These are phyloP conservation scores for Eupithecia insigniata DNA, from an alignment of 2,888 invertebrate genomes.

Conservation along the genomic window DNA sequence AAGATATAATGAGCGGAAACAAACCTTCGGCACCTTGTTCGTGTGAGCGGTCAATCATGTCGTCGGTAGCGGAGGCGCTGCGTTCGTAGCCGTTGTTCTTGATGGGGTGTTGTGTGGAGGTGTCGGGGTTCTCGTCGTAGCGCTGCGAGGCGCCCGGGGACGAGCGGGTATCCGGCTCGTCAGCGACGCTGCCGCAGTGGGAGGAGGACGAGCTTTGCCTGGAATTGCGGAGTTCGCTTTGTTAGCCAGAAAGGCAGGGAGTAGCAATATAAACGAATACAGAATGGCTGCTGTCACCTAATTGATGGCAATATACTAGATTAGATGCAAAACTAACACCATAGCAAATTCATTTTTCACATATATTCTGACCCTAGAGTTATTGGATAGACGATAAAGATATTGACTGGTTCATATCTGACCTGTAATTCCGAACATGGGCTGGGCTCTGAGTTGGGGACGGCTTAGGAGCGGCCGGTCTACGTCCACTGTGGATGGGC, in stretches of 20 bases:
- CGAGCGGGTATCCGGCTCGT: slow-evolving; percentile 81
- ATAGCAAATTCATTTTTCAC: neutral
- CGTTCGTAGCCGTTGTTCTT: slow-evolving; percentile 84
- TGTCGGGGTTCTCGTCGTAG: slow-evolving; percentile 78
- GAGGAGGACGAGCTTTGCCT: slow-evolving; percentile 82
- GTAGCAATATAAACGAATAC: neutral
- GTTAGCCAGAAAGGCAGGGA: neutral
- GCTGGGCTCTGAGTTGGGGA: slow-evolving; percentile 81
- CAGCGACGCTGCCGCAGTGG: slow-evolving; percentile 80
- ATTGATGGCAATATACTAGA: neutral
- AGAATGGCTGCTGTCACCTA: neutral
- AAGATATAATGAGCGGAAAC: slow-evolving; percentile 44
- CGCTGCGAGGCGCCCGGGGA: slow-evolving; percentile 79
- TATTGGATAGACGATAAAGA: neutral
- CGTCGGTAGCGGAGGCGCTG: slow-evolving; percentile 74
- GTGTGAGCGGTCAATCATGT: slow-evolving; percentile 77
- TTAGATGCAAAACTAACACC: neutral
- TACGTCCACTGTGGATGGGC: slow-evolving; percentile 83
- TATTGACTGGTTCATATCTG: slow-evolving; percentile 7
- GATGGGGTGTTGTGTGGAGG: slow-evolving; percentile 77
- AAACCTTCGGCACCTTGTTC: slow-evolving; percentile 83
- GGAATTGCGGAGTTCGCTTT: slow-evolving; percentile 37
- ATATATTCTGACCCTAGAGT: neutral
- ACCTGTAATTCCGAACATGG: slow-evolving; percentile 84
- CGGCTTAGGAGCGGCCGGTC: slow-evolving; percentile 78